Percentiles rank a stretch among this genome's conserved stretches.
phyloP scores from a whole-genome alignment of 2,113 vertebrate species.

The Clarias batrachus region DNA sequence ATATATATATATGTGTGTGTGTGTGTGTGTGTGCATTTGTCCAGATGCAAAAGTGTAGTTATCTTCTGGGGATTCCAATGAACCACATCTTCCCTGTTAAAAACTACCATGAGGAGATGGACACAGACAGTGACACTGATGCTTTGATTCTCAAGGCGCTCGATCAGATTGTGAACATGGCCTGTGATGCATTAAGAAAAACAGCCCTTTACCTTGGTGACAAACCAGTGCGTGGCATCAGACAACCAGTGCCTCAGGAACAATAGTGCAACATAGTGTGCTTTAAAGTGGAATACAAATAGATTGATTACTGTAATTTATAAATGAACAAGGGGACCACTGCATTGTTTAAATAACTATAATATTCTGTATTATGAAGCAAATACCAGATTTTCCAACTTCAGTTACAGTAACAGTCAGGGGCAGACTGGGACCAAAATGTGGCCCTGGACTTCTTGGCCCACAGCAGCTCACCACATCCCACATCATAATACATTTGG shows the following conservation, averaged over 20 bases:
- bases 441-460: no score
- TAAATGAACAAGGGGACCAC: no score
- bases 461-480: no score
- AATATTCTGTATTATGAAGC: no score
- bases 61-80: background rate
- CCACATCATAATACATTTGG: no score
- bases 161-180: conserved; percentile 30
- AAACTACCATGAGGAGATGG: conserved; percentile 15
- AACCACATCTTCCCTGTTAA: conserved; percentile 5
- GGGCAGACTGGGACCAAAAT: no score
- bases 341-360: no score
- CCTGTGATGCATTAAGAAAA: background rate
- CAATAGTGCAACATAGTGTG: background rate
- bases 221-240: background rate
- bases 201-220: background rate
- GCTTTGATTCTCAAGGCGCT: conserved; percentile 39
- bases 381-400: no score
- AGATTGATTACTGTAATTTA: no score
- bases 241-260: background rate
- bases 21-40: background rate
- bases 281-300: no score
- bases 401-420: no score
- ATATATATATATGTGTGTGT: no score
- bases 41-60: conserved; percentile 7
- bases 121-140: background rate